A percentile compares a stretch with the other conserved stretches of the same genome.
Evolutionary conservation across 1,140 invertebrate species (phyloP).

Genomic region (Cotesia glomerata): DNA sequence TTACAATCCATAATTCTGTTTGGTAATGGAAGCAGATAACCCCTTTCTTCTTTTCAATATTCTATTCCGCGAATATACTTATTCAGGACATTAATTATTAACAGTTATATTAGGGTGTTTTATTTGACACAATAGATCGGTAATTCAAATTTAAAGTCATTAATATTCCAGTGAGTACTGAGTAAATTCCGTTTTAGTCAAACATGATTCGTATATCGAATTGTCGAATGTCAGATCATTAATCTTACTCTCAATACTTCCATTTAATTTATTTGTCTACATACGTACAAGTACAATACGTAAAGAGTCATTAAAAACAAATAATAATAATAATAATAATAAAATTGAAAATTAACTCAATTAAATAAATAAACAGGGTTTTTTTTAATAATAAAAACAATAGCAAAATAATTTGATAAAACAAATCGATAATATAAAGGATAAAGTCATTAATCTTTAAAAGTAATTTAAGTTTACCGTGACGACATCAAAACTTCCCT

Average conservation of each 20-base stretch:
- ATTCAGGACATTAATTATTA: not conserved
- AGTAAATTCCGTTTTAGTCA: not conserved
- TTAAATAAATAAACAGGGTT: not conserved
- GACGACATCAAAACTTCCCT: slow-evolving; percentile 28
- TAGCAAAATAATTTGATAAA: slow-evolving; percentile 13
- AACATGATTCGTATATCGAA: slow-evolving; percentile 56
- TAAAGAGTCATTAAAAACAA: slow-evolving; percentile 3
- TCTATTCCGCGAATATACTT: too few relatives aligned
- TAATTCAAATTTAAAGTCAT: slow-evolving; percentile 18
- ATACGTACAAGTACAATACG: not conserved
- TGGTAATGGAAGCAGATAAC: too few relatives aligned
- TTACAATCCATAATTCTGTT: too few relatives aligned
- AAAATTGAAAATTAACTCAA: too few relatives aligned
- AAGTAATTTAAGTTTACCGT: slow-evolving; percentile 32
- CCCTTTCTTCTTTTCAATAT: too few relatives aligned
- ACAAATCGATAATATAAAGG: slow-evolving; percentile 20
- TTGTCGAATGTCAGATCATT: slow-evolving; percentile 47
- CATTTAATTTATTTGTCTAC: slow-evolving; percentile 18
- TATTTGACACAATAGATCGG: not conserved
- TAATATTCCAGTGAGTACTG: slow-evolving; percentile 3
- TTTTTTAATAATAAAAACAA: not conserved
- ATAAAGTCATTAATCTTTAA: slow-evolving; percentile 37
- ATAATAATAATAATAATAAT: too few relatives aligned
- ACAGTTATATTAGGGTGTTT: not conserved
- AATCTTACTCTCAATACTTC: slow-evolving; percentile 48